Evolutionary conservation across 2,797 vertebrate genomes (phyloP), one percentile per base, ranked within the genome.

Genomic region (Argya squamiceps): DNA sequence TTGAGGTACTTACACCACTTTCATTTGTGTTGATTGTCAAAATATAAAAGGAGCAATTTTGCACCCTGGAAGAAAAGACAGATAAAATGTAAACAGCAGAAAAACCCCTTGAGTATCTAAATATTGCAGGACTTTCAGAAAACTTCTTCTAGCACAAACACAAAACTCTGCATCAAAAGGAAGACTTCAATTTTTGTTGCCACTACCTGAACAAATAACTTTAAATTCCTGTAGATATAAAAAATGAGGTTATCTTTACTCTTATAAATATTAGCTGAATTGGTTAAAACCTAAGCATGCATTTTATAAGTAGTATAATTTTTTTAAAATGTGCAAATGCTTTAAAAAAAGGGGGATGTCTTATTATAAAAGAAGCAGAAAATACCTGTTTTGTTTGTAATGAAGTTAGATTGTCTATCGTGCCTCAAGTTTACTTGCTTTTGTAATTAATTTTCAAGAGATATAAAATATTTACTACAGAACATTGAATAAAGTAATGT

Each of bases 61-160:
- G 4, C 22, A 80, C 37, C 9, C 23, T 44, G 20, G 10, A 85
- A 74, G 32, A 55, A 59, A 88, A 80, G 24, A 77, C 93, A 69
- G 43, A 73, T 43, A 62, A 93, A 84, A 89, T 73, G 30, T 44
- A 76, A 92, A 68, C 5, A 62, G 29, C 5, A 56, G 22, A 6
- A 62, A 70, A 77, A 30, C 20, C 11, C 12, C 59, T 55, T 20
- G 26, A 63, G 29, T 56, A 76, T 53, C 46, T 78, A 70, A 88
- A 71, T 70, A 88, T 46, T 75, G 30, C 58, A 90, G 37, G 26
- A 90, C 58, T 90, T 87, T 6, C 74, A 58, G 44, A 89, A 89
- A 85, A 70, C 18, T 23, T 63, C 10, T 53, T 88, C 37, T 75
- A 71, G 27, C 27, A 82, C 11, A 65, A 89, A 56, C 17, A 70